Conservation (phyloP, 2,888 invertebrate species). For the Melinaea marsaeus region DNA sequence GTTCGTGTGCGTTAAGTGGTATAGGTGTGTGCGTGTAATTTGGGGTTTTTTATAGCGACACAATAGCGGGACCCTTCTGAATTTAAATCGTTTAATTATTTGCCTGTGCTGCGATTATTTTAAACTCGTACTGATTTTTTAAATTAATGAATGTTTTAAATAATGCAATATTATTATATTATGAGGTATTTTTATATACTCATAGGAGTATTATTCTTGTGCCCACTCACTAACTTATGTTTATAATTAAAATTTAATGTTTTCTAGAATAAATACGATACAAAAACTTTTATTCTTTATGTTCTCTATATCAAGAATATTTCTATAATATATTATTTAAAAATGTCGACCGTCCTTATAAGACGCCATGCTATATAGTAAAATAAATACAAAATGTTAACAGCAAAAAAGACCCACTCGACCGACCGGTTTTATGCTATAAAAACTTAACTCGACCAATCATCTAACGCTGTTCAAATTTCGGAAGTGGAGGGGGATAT, state of each 20-base stretch:
- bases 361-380: constrained; percentile 26
- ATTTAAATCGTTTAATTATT: constrained; percentile 33
- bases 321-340: no score
- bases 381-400: constrained; percentile 14
- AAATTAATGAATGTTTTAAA: not conserved
- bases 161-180: no score
- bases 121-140: not conserved
- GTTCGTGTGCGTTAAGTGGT: constrained; percentile 14
- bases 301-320: no score
- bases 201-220: no score
- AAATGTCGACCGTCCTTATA: not conserved
- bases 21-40: constrained; percentile 45
- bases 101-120: constrained; percentile 11
- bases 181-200: no score
- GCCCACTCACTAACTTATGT: no score
- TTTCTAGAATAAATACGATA: no score
- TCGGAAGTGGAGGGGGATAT: constrained; percentile 39
- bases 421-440: constrained; percentile 26
- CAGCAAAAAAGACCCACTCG: constrained; percentile 24
- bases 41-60: constrained; percentile 37
- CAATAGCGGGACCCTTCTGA: constrained; percentile 31
- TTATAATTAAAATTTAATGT: no score
- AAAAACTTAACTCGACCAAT: constrained; percentile 51
- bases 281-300: no score
- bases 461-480: constrained; percentile 70